Base-by-base conservation (phyloP, 2,888 invertebrate species). In the Malachius bipustulatus region DNA sequence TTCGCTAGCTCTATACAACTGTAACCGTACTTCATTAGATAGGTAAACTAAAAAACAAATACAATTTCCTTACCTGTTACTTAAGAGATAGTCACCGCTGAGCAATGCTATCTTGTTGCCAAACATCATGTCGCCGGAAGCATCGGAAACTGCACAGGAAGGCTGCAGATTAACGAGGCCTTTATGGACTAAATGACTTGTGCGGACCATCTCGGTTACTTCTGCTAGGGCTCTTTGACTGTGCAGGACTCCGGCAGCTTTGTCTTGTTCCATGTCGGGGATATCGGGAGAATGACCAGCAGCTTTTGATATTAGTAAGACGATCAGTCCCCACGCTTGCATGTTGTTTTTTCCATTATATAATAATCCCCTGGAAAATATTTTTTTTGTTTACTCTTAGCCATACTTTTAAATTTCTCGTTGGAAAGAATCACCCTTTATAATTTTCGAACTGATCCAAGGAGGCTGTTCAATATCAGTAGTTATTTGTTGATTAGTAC, bases 181-280 rank as follows among this genome's bases (percentile, higher is more conserved):
- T 48, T 61, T 61, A 64, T 96, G 94, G 9, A 94, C 84, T 42
- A 91, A 67, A 59, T 89, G 84, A 12, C 91, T 87, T 0, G 91
- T 91, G 30, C 91, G 75, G 43, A 94, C 90, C 88, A 94, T 89
- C 67, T 94, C 94, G 0, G 88, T 88, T n/a, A 93, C 85, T 62
- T 93, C 93, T 0, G 93, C 93, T 33, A 94, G 63, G 2, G 82
- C 83, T 38, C 88, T 71, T 60, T 90, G 90, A 44, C 85, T 83
- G 54, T 87, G 81, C 19, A 88, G 60, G 1, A 88, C 83, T 2
- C 87, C 89, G 10, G 84, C 83, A 12, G 83, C 81, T 56, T 84
- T 84, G 49, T 87, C 88, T 59, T 82, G 80, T 54, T 85, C 84
- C 70, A 85, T 71, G 48, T 84, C 84, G 0, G 84, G 78, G 43